These are phyloP conservation scores for Drosophila setosimentum DNA, from an alignment of 2,888 invertebrate genomes.

Conservation along the genomic window DNA sequence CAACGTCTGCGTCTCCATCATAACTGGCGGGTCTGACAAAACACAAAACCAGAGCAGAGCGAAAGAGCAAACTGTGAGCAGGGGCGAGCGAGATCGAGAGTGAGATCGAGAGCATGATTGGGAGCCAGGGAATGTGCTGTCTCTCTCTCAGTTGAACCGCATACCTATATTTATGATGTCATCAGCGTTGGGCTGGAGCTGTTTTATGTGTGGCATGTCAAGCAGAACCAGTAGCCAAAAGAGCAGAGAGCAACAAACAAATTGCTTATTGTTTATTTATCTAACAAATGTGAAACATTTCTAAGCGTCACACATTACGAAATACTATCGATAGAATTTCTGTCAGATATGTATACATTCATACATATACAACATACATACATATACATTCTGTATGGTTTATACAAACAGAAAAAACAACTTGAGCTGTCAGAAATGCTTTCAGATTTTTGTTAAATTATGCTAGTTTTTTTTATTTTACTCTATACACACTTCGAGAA, in stretches of 20 bases:
- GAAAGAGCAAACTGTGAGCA: background rate
- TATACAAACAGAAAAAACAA: conserved; percentile 21
- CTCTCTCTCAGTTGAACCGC: background rate
- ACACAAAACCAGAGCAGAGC: conserved; percentile 7
- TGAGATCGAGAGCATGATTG: background rate
- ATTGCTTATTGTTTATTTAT: conserved; percentile 46
- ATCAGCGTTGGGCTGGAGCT: conserved; percentile 49
- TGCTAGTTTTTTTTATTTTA: background rate
- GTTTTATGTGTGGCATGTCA: conserved; percentile 30
- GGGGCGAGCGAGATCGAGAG: conserved; percentile 7
- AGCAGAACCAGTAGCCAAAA: conserved; percentile 48
- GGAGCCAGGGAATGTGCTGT: conserved; percentile 14
- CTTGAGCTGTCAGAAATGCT: conserved; percentile 31
- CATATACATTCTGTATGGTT: conserved; percentile 7
- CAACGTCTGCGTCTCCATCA: conserved; percentile 67
- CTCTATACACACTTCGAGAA: conserved; percentile 14
- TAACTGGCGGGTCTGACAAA: conserved; percentile 45
- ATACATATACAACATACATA: background rate
- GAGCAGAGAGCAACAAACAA: conserved; percentile 44
- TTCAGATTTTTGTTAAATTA: conserved; percentile 6
- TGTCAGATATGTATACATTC: background rate
- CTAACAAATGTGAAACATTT: conserved; percentile 49
- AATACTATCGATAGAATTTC: conserved; percentile 25
- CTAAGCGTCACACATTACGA: conserved; percentile 34
- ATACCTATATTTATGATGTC: conserved; percentile 57